Evolutionary conservation across 92 coral and sea anemone genomes (phyloP).

Genomic region (Scolanthus callimorphus): DNA sequence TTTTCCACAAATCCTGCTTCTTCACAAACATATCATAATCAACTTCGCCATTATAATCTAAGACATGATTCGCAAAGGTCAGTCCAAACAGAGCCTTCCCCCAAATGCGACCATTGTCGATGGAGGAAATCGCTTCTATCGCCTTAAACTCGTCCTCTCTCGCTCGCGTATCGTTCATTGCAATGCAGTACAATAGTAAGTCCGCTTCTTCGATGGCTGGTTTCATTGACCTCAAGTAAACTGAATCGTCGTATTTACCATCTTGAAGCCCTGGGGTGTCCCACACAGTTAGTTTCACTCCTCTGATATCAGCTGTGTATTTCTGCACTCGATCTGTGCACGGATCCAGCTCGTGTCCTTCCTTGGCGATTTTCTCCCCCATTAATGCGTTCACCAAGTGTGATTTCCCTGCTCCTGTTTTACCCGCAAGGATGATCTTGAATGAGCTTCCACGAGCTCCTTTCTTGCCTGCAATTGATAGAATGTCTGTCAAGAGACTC

Average conservation of each 20-base stretch:
- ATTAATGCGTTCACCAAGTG: conserved; percentile 37
- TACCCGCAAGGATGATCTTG: conserved; percentile 24
- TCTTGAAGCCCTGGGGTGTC: conserved; percentile 60
- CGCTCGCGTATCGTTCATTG: conserved; percentile 28
- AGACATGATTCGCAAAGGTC: conserved; percentile 32
- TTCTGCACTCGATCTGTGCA: conserved; percentile 4
- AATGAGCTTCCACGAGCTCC: not conserved
- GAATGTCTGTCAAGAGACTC: too few species aligned
- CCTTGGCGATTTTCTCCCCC: conserved; percentile 23
- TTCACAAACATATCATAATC: not conserved
- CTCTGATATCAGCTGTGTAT: conserved; percentile 3
- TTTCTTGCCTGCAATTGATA: too few species aligned
- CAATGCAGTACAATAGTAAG: conserved; percentile 35
- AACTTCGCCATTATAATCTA: not conserved
- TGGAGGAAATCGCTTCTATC: conserved; percentile 13
- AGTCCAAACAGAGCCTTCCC: conserved; percentile 31
- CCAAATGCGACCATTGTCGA: conserved; percentile 27
- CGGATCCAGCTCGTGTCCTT: conserved; percentile 32
- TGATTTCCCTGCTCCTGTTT: conserved; percentile 48
- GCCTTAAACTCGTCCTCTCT: conserved; percentile 30
- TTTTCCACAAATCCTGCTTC: not conserved
- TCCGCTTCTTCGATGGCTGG: conserved; percentile 1
- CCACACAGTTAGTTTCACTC: conserved; percentile 17
- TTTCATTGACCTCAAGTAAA: conserved; percentile 17
- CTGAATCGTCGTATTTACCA: conserved; percentile 22